phyloP scores from a whole-genome alignment of 1,140 invertebrate species.

The Lordiphosa mommai region DNA sequence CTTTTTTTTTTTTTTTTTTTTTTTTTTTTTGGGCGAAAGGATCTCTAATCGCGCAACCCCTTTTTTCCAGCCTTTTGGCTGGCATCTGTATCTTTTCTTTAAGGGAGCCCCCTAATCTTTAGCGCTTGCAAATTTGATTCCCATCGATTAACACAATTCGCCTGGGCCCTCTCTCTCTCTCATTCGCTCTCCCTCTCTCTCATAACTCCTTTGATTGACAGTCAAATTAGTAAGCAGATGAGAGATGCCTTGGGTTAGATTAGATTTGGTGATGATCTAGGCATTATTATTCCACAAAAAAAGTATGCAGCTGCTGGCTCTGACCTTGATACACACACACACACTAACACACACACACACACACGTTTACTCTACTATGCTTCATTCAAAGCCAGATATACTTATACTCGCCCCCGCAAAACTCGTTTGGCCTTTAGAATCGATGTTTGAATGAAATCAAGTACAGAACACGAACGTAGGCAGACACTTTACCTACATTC shows the following conservation, averaged over 20 bases:
- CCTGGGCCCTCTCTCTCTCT: neutral
- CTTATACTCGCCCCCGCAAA: conserved; percentile 37
- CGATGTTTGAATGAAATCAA: conserved; percentile 62
- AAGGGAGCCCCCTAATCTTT: conserved; percentile 18
- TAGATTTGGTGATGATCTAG: conserved; percentile 4
- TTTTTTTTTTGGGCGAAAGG: neutral
- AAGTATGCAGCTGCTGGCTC: conserved; percentile 9
- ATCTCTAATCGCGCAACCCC: conserved; percentile 10
- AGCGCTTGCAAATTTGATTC: conserved; percentile 63
- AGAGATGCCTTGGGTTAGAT: neutral
- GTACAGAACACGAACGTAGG: conserved; percentile 18
- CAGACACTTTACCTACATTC: conserved; percentile 47
- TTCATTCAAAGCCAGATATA: neutral
- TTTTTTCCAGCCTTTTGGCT: conserved; percentile 13
- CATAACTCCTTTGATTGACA: conserved; percentile 65
- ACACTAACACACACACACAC: neutral
- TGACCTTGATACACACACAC: neutral
- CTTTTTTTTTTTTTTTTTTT: conserved; percentile 10
- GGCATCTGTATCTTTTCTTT: conserved; percentile 14
- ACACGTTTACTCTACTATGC: conserved; percentile 17
- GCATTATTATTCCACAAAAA: neutral
- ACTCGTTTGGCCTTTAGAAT: conserved; percentile 32
- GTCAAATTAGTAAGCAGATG: conserved; percentile 57
- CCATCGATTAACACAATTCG: conserved; percentile 65
- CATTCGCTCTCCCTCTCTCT: too few relatives aligned